Evolutionary conservation across 2,888 invertebrate genomes (phyloP).

Genomic region (Agonopterix subpropinquella): DNA sequence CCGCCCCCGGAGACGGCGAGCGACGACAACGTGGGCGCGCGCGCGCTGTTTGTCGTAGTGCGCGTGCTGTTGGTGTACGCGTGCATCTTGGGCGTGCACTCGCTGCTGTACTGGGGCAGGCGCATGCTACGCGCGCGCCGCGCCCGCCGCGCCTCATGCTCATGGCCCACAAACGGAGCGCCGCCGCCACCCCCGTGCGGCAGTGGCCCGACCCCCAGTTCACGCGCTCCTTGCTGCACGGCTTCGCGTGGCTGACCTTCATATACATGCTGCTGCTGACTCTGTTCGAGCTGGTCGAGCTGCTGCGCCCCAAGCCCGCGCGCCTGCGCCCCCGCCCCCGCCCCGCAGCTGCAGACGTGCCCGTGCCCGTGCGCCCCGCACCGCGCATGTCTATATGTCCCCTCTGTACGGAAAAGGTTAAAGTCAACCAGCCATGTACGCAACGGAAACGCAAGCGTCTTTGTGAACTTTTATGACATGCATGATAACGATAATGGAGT

Average conservation of each 20-base stretch:
- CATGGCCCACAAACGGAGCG: background rate
- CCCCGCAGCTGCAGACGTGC: background rate
- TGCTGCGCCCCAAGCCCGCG: conserved; percentile 31
- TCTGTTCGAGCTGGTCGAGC: conserved; percentile 40
- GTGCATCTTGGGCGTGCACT: conserved; percentile 39
- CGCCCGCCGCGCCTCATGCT: background rate
- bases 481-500: too few species aligned
- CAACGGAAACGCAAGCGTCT: too few species aligned
- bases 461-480: too few species aligned
- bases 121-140: conserved; percentile 24
- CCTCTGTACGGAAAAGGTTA: background rate
- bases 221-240: conserved; percentile 24
- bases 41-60: conserved; percentile 21
- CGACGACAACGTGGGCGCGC: conserved; percentile 13
- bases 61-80: conserved; percentile 40
- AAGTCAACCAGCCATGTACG: too few species aligned
- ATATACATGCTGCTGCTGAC: conserved; percentile 37
- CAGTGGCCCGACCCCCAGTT: conserved; percentile 24
- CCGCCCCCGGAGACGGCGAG: background rate
- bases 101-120: conserved; percentile 44
- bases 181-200: conserved; percentile 1
- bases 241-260: conserved; percentile 31
- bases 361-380: too few species aligned
- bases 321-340: background rate
- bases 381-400: too few species aligned